A percentile compares a stretch with the other conserved stretches of the same genome.
These are phyloP conservation scores for Nesogale talazaci DNA, from an alignment of 2,113 vertebrate genomes.

Conservation along the genomic window DNA sequence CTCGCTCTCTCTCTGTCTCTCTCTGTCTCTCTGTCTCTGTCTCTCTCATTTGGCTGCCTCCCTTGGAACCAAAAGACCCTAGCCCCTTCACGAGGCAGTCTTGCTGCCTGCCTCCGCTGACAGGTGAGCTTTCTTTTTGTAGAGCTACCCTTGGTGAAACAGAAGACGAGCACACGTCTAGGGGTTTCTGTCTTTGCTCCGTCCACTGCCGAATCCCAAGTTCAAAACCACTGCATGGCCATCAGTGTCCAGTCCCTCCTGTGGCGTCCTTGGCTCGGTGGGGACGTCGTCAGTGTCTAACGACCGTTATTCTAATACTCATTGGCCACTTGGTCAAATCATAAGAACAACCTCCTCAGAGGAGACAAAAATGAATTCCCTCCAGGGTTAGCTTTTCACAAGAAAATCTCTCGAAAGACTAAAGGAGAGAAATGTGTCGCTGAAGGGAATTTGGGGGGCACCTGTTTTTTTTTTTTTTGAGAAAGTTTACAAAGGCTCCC, in stretches of 20 bases:
- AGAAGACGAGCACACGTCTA: no score
- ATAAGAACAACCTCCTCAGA: background rate
- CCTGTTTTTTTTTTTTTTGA: background rate
- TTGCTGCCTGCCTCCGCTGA: background rate
- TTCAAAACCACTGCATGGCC: background rate
- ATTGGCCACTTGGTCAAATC: background rate
- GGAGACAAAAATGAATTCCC: background rate
- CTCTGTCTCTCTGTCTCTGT: no score
- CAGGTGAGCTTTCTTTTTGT: background rate
- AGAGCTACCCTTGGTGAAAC: background rate
- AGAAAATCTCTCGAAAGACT: background rate
- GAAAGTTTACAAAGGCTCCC: background rate
- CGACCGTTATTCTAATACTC: background rate
- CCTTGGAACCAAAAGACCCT: no score
- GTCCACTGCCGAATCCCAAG: background rate
- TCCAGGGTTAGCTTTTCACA: slow-evolving; percentile 1
- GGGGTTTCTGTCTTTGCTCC: no score
- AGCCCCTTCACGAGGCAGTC: no score
- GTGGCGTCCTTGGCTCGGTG: background rate
- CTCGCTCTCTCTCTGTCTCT: no score
- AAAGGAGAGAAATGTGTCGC: slow-evolving; percentile 18
- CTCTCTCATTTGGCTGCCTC: no score
- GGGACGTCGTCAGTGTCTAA: background rate
- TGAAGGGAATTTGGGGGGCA: background rate
- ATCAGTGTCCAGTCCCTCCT: background rate